Evolutionary conservation across 2,113 vertebrate genomes (phyloP).

Genomic region (Neopipo cinnamomea): DNA sequence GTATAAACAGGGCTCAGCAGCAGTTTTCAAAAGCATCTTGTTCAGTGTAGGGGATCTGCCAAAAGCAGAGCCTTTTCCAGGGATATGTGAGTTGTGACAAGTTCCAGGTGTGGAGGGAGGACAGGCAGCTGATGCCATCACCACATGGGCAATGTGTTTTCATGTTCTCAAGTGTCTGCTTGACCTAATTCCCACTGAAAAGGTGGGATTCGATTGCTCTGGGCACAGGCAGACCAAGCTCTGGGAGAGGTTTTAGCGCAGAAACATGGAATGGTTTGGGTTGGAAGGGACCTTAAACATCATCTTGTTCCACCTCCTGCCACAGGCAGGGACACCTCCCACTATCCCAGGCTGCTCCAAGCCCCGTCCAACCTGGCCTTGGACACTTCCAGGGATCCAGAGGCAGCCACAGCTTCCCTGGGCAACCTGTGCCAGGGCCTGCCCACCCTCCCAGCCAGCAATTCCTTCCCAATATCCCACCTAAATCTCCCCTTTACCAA

Average conservation of each 20-base stretch:
- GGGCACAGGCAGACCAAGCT: not conserved
- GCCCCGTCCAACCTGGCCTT: not conserved
- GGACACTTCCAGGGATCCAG: not conserved
- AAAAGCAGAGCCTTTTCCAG: slow-evolving; percentile 7
- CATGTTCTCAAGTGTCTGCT: not conserved
- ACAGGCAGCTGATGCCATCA: not conserved
- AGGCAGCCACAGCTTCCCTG: not conserved
- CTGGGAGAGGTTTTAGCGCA: not conserved
- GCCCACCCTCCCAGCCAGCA: not conserved
- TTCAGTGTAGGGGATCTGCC: not conserved
- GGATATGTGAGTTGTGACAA: not conserved
- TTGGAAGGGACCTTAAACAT: not conserved
- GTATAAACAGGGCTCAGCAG: not conserved
- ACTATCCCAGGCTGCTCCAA: not conserved
- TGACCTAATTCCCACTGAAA: not conserved
- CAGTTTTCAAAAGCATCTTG: not conserved
- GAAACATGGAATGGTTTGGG: not conserved
- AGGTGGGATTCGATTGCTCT: not conserved
- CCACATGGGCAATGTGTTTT: not conserved
- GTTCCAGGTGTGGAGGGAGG: not conserved
- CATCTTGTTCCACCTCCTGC: not conserved
- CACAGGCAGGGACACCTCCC: not conserved
- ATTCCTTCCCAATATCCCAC: not conserved
- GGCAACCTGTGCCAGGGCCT: not conserved
- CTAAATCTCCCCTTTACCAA: not conserved